Conservation (phyloP, 2,888 invertebrate species). For the Frankliniella intonsa region DNA sequence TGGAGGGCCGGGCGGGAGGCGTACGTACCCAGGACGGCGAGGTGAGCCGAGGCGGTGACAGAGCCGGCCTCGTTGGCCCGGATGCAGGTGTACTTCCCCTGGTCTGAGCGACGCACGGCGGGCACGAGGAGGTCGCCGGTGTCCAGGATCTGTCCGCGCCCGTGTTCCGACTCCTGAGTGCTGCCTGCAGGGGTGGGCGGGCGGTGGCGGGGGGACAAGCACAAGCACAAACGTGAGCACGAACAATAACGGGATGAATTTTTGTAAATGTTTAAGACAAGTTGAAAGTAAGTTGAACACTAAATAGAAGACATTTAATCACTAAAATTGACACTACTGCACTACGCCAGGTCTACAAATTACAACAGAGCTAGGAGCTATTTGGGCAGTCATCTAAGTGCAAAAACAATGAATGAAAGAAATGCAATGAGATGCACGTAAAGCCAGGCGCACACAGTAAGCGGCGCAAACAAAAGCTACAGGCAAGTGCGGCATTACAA, state of each 20-base stretch:
- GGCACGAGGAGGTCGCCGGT: conserved; percentile 84
- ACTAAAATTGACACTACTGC: too few species aligned
- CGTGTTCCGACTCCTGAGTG: conserved; percentile 42
- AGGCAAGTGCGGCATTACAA: too few species aligned
- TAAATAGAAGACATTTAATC: too few species aligned
- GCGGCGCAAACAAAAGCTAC: too few species aligned
- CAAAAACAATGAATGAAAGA: too few species aligned
- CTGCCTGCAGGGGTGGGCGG: background rate
- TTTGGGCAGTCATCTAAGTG: too few species aligned
- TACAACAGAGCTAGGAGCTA: too few species aligned
- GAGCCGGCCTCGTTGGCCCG: conserved; percentile 86
- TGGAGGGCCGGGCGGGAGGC: background rate
- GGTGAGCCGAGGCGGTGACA: conserved; percentile 73
- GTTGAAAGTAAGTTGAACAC: too few species aligned
- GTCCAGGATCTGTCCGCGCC: conserved; percentile 78
- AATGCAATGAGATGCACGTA: too few species aligned
- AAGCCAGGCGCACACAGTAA: too few species aligned
- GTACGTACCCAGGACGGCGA: conserved; percentile 73
- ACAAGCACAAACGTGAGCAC: conserved; percentile 12
- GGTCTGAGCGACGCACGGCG: conserved; percentile 74
- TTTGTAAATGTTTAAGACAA: too few species aligned
- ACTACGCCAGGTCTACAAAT: too few species aligned
- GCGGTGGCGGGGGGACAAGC: background rate
- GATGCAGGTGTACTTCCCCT: conserved; percentile 84
- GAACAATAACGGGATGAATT: background rate